Percentiles rank a stretch among this genome's conserved stretches.
These are phyloP conservation scores for Raphicerus campestris DNA, from an alignment of 2,113 vertebrate species.

Conservation along the genomic window DNA sequence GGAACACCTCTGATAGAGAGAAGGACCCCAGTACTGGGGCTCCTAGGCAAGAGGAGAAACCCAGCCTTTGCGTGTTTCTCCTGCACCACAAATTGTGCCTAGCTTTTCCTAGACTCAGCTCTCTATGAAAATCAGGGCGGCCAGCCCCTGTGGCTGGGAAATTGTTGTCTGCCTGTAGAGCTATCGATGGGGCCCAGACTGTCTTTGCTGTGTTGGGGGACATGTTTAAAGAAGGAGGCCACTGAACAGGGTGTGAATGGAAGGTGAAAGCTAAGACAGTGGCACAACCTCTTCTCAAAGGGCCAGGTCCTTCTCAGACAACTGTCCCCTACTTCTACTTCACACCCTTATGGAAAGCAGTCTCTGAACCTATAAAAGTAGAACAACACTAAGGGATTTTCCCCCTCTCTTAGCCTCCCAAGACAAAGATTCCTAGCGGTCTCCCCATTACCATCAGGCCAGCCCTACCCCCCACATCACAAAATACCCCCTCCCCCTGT, in stretches of 20 bases:
- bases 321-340: background rate
- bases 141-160: background rate
- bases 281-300: background rate
- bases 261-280: background rate
- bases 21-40: slow-evolving; percentile 19
- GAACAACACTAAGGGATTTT: slow-evolving; percentile 10
- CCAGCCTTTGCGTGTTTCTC: background rate
- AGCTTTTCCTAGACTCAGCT: slow-evolving; percentile 1
- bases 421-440: background rate
- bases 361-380: slow-evolving; percentile 18
- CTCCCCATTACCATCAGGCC: background rate
- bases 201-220: background rate
- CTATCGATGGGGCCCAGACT: background rate
- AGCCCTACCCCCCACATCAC: background rate
- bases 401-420: background rate
- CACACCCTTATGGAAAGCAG: background rate
- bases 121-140: background rate
- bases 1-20: slow-evolving; percentile 34
- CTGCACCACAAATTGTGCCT: background rate
- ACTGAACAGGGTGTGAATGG: background rate
- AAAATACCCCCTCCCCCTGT: background rate
- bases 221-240: slow-evolving; percentile 3
- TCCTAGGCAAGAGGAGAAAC: background rate
- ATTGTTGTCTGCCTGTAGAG: background rate
- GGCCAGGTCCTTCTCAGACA: background rate